Evolutionary conservation across 2,888 invertebrate species (phyloP), one percentile per base, ranked within the genome.

Genomic region (Hydroisotoma schaefferi): DNA sequence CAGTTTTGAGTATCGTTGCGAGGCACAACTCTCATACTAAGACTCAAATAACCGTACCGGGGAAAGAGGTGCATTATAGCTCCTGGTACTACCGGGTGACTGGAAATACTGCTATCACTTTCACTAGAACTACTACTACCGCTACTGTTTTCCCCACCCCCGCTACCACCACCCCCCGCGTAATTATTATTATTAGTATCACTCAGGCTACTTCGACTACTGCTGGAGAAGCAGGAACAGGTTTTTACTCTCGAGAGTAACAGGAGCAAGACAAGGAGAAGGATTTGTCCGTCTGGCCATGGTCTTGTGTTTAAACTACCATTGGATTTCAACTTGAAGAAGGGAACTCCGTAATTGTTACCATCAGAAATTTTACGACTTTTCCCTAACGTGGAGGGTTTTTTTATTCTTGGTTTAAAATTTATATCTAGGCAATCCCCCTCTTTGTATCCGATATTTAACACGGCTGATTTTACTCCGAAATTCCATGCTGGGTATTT

Each of bases 11-110:
- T 84, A 76, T 90, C 89, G 77, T 88, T 88, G 38, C 87, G 81
- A 0, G 89, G 87, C 33, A 90, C 87, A 59, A 90, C 89, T 53
- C 87, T 83, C 88, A 89, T 88, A 76, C 87, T 88, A 76, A 88
- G 87, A 76, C 87, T 86, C 75, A 88, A 81, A 79, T 88, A 88
- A 68, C 88, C 88, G 60, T 71, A 73, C 53, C 82, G 78, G 64
- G 82, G 82, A 77, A 91, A 91, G 74, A 91, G 84, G 77, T 91
- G 90, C 74, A 91, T 86, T 65, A 90, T 88, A 75, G 88, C 87
- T 71, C 91, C 92, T 38, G 70, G 69, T 20, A 69, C 62, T 40
- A 70, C 70, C 53, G 70, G 73, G 60, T 71, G 73, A 63, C 69
- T 72, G 2, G 43, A 43, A 38, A 23, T 25, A 46, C 46, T 46